These are phyloP conservation scores for Lanius collurio DNA, from an alignment of 2,113 vertebrate species.

Conservation along the genomic window DNA sequence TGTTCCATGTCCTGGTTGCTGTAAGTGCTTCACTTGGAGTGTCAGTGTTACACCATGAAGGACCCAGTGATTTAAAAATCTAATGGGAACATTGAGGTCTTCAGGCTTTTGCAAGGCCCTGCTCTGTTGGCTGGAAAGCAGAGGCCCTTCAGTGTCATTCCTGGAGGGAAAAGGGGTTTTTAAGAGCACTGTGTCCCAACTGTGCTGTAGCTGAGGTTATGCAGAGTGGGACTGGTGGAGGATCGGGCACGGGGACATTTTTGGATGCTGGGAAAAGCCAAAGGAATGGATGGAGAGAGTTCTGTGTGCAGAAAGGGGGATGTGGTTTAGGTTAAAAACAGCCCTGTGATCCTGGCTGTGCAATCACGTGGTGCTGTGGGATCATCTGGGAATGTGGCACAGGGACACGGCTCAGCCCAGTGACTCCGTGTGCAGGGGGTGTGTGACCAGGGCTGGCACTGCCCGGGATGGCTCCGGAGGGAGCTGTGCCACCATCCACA, in stretches of 20 bases:
- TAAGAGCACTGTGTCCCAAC: neutral
- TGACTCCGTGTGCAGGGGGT: rapidly evolving
- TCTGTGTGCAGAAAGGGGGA: neutral
- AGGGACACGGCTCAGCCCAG: neutral
- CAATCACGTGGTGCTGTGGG: neutral
- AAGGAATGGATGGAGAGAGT: neutral
- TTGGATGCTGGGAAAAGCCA: neutral
- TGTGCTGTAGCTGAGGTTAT: neutral
- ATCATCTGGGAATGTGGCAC: neutral
- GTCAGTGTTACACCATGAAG: neutral
- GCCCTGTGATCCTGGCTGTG: neutral
- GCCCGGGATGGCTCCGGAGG: rapidly evolving
- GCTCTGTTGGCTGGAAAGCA: neutral
- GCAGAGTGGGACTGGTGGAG: neutral
- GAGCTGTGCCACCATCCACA: neutral
- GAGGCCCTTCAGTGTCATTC: neutral
- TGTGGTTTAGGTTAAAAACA: neutral
- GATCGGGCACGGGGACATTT: neutral
- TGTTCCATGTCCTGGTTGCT: neutral
- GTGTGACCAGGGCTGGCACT: neutral
- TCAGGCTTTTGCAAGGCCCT: neutral
- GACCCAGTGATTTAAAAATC: neutral
- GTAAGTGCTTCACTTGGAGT: neutral
- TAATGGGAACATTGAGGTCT: neutral
- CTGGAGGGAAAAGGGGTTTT: neutral